phyloP scores from a whole-genome alignment of 2,113 vertebrate species.

The Vimba vimba region DNA sequence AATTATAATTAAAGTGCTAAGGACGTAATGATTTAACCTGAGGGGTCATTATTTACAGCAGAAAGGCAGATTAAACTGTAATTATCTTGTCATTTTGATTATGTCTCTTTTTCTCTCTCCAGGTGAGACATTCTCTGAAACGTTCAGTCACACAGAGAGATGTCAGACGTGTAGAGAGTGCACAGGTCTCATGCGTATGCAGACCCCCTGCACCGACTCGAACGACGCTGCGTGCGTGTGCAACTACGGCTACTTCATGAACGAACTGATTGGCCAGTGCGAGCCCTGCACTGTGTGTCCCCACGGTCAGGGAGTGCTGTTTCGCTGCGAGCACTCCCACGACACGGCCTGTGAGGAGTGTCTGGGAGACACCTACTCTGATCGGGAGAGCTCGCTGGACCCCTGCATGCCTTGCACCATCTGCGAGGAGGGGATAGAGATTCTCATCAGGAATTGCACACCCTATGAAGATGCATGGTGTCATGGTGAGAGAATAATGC shows the following conservation, averaged over 20 bases:
- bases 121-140: constrained; percentile 91
- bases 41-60: background rate
- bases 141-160: constrained; percentile 83
- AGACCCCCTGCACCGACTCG: constrained; percentile 92
- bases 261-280: constrained; percentile 67
- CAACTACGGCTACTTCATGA: constrained; percentile 85
- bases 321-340: constrained; percentile 79
- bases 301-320: constrained; percentile 82
- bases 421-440: constrained; percentile 86
- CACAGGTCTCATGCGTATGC: constrained; percentile 88
- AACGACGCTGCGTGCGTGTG: constrained; percentile 90
- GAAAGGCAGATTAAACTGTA: background rate
- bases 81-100: background rate
- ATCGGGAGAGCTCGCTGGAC: constrained; percentile 89
- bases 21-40: constrained; percentile 51
- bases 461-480: constrained; percentile 79
- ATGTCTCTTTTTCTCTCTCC: constrained; percentile 28
- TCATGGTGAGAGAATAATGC: constrained; percentile 75
- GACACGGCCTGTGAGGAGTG: constrained; percentile 92
- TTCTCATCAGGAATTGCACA: constrained; percentile 77
- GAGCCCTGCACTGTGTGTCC: constrained; percentile 83
- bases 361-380: constrained; percentile 86
- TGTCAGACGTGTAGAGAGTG: constrained; percentile 88
- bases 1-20: constrained; percentile 3
- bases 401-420: constrained; percentile 94